Evolutionary conservation across 2,888 invertebrate species (phyloP).

Genomic region (Pogonocherus hispidulus): DNA sequence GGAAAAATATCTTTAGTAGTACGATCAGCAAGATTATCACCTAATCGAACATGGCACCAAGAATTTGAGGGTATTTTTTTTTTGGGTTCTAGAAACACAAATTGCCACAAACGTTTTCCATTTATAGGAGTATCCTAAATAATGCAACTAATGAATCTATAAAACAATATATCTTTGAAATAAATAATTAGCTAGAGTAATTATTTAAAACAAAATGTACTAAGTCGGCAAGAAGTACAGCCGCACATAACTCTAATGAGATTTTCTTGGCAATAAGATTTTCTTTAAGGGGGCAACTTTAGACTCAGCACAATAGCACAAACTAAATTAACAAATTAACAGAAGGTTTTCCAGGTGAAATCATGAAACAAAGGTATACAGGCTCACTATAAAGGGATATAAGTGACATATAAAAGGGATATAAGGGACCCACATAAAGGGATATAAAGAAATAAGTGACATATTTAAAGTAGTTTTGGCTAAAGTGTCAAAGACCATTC

Average conservation of each 20-base stretch:
- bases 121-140: not conserved
- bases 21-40: slow-evolving; percentile 38
- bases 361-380: not conserved
- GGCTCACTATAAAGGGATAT: not conserved
- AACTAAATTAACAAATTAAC: not conserved
- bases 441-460: not conserved
- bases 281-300: not conserved
- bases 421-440: not conserved
- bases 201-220: not conserved
- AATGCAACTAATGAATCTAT: not conserved
- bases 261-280: not conserved
- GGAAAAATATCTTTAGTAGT: slow-evolving; percentile 31
- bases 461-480: too few relatives aligned
- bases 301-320: not conserved
- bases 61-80: slow-evolving; percentile 8
- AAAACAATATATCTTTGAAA: not conserved
- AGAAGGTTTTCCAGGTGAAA: not conserved
- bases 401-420: not conserved
- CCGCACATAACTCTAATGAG: not conserved
- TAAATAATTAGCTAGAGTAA: not conserved
- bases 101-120: slow-evolving; percentile 20
- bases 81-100: slow-evolving; percentile 35
- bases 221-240: not conserved
- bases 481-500: too few relatives aligned
- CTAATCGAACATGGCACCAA: slow-evolving; percentile 36